Base-by-base conservation (phyloP, 1,140 invertebrate species). In the Oreohelix idahoensis region DNA sequence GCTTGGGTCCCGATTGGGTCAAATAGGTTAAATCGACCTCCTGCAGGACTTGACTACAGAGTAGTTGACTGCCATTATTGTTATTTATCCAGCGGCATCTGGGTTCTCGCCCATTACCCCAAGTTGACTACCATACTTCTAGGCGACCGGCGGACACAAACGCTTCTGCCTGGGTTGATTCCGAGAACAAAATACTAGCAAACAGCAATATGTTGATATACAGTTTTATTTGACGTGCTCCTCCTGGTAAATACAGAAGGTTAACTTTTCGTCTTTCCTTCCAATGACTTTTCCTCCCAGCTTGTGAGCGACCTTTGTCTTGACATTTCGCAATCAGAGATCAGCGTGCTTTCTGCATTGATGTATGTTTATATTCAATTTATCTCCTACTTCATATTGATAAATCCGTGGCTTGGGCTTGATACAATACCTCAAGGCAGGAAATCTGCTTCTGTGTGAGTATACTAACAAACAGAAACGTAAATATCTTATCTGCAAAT, bases 261-360 rank as follows among this genome's bases (percentile, higher is more conserved):
- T n/a, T 23, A 66, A 32, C 63, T 66, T 32, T 58, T 13, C 36
- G 20, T 11, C n/a, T 39, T 45, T 73, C 26, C 0, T 39, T 42
- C 23, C 29, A 38, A n/a, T n/a, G 26, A 58, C 53, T 71, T 29
- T 75, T 49, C 73, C 73, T 39, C 36, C 15, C n/a, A 26, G 36
- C 49, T 35, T 58, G 75, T 53, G 11, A 36, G 8, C 49, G 75
- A 77, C 75, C 75, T 77, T 77, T 77, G 20, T 53, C 49, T 26
- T 77, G 75, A 77, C 75, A 77, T 77, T 77, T 77, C n/a, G 5
- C 49, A 77, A 77, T 77, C 75, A 45, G 45, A 13, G 32, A 32
- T 35, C 75, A n/a, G 35, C 26, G 13, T 53, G 39, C 71, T 26
- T 2, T 8, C 36, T 20, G 23, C 71, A 74, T n/a, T 74, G 2